Base-by-base conservation (phyloP, 2,797 vertebrate species). In the Ctenochaetus hawaiiensis region DNA sequence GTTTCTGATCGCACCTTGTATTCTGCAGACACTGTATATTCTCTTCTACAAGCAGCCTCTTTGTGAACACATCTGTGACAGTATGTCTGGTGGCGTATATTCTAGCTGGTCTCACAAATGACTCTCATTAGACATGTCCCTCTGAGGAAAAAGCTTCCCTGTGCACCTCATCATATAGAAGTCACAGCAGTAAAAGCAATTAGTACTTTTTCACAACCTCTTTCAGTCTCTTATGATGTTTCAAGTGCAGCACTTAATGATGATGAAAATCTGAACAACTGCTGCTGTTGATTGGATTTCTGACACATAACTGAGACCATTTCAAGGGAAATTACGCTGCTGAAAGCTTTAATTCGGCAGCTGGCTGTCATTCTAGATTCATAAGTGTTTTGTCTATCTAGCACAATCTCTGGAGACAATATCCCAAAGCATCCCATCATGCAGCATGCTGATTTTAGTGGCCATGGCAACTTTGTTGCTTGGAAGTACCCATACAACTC, bases 391-490 rank as follows among this genome's bases (percentile, higher is more conserved):
- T 23, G 34, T 30, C 69, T 20, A 61, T 58, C 39, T 6, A 30
- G 30, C 20, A 39, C 26, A 34, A 49, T 70, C 76, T 82, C 60
- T 41, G 17, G 49, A 70, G 72, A 63, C 34, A 30, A 68, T 30
- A n/a, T 59, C 81, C 65, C 58, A 9, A 49, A 78, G 71, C 52
- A 53, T 51, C 30, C 39, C 2, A 48, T 56, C 57, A n/a, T 53
- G 68, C 66, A 47, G 11, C 39, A 14, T 6, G 34, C 14, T 30
- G 67, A 61, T 60, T 81, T 79, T 67, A 72, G 90, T 91, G 81
- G 47, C 88, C 85, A 91, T 90, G 85, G 85, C 78, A 92, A 93
- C 91, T 64, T 66, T 41, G 48, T 75, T 83, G 74, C 67, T 74
- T 75, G 45, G 67, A 86, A 72, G 58, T 58, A 81, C 66, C 63